Conservation (phyloP, 1,140 invertebrate species). For the Sycobia sp. region DNA sequence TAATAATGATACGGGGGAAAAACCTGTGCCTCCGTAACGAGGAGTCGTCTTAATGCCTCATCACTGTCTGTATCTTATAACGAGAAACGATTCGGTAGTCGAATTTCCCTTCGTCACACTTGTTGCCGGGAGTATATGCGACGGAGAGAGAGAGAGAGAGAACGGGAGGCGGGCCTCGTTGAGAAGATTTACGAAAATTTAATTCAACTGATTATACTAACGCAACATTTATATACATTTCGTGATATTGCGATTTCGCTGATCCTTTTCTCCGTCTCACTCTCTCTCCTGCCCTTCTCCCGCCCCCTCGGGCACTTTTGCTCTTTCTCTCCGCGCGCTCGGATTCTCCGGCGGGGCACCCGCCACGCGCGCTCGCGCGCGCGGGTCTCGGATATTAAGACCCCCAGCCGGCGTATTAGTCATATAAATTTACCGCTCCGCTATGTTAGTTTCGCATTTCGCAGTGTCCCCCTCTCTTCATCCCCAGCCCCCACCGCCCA, state of each 20-base stretch:
- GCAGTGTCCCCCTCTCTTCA: slow-evolving; percentile 27
- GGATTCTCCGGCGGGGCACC: slow-evolving; percentile 26
- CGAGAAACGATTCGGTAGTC: too few species aligned
- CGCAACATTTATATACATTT: slow-evolving; percentile 26
- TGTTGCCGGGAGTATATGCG: slow-evolving; percentile 53
- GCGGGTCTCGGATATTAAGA: slow-evolving; percentile 24
- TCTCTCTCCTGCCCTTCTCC: not conserved
- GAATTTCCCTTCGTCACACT: slow-evolving; percentile 23
- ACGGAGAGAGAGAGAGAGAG: too few species aligned
- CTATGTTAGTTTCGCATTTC: slow-evolving; percentile 35
- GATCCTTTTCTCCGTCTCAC: slow-evolving; percentile 28
- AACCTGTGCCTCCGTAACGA: too few species aligned
- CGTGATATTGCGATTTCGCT: slow-evolving; percentile 18
- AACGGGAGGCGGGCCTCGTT: too few species aligned
- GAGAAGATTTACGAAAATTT: slow-evolving; percentile 21
- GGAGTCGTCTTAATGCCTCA: too few species aligned
- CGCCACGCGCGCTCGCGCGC: too few species aligned
- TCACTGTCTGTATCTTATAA: too few species aligned
- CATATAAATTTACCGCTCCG: slow-evolving; percentile 35
- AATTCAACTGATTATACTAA: slow-evolving; percentile 31
- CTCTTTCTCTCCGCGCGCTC: not conserved
- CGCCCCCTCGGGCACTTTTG: slow-evolving; percentile 12
- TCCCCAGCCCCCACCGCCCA: slow-evolving; percentile 14
- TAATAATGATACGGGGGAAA: too few species aligned
- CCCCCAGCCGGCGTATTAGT: slow-evolving; percentile 35